A percentile compares a stretch with the other conserved stretches of the same genome.
phyloP scores from a whole-genome alignment of 2,113 vertebrate genomes.

The Pituophis catenifer region DNA sequence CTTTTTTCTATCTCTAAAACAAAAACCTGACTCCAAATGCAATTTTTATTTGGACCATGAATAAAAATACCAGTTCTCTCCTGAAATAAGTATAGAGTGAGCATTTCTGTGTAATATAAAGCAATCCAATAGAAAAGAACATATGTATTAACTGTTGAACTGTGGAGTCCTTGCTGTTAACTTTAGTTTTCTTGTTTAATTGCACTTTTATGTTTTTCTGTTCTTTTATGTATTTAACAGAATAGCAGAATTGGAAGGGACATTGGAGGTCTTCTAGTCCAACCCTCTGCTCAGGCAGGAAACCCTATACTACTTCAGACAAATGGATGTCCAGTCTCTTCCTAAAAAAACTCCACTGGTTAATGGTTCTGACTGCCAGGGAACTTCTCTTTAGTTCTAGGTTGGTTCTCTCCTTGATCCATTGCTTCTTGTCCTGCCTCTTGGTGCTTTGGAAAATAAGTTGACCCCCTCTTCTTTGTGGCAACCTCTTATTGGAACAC shows the following conservation, averaged over 20 bases:
- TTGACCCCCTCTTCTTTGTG: not conserved
- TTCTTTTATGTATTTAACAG: not conserved
- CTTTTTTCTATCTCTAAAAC: not conserved
- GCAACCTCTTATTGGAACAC: not conserved
- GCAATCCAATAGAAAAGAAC: not conserved
- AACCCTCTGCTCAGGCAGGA: too few relatives aligned
- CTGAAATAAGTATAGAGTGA: not conserved
- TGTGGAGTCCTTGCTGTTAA: not conserved
- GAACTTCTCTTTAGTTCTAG: not conserved
- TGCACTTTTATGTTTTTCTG: not conserved
- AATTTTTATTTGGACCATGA: not conserved
- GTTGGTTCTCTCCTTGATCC: not conserved
- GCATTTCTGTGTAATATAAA: not conserved
- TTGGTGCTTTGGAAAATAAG: rapidly evolving
- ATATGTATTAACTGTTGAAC: not conserved
- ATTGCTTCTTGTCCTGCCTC: not conserved
- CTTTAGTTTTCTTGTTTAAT: not conserved
- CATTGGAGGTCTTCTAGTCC: not conserved
- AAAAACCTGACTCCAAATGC: not conserved
- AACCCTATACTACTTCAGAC: not conserved
- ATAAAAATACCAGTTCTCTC: not conserved
- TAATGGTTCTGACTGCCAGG: too few relatives aligned
- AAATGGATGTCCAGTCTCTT: not conserved
- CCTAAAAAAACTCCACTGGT: not conserved
- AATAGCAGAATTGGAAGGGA: not conserved